These are phyloP conservation scores for Mythimna loreyi DNA, from an alignment of 2,888 invertebrate genomes.

Conservation along the genomic window DNA sequence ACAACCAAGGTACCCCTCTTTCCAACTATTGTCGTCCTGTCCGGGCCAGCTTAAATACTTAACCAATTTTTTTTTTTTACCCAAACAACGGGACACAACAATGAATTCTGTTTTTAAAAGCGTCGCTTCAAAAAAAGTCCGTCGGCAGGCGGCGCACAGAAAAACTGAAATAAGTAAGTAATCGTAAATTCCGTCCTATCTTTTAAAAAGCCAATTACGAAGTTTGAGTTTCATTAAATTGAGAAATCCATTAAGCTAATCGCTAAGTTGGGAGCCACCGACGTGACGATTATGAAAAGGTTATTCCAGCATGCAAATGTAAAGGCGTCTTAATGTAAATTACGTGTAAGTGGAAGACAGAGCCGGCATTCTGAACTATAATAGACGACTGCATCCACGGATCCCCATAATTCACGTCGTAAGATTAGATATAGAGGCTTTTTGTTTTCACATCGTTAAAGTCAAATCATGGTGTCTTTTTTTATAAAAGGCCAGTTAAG, in stretches of 20 bases:
- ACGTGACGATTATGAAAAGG: slow-evolving; percentile 87
- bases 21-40: slow-evolving; percentile 79
- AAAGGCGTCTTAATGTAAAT: slow-evolving; percentile 86
- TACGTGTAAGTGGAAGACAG: slow-evolving; percentile 84
- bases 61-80: slow-evolving; percentile 69
- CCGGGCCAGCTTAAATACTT: slow-evolving; percentile 80
- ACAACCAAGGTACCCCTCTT: slow-evolving; percentile 79
- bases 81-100: slow-evolving; percentile 70
- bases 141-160: slow-evolving; percentile 32
- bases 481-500: slow-evolving; percentile 70
- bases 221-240: slow-evolving; percentile 86
- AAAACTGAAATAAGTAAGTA: slow-evolving; percentile 69
- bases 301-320: slow-evolving; percentile 87
- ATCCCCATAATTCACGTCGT: slow-evolving; percentile 81
- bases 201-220: slow-evolving; percentile 85
- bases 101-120: slow-evolving; percentile 66
- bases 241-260: slow-evolving; percentile 89
- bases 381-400: slow-evolving; percentile 78
- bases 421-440: slow-evolving; percentile 82
- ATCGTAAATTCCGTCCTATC: slow-evolving; percentile 82
- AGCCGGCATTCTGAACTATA: slow-evolving; percentile 78
- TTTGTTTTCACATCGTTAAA: slow-evolving; percentile 78
- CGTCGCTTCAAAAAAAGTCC: slow-evolving; percentile 60
- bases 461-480: slow-evolving; percentile 64
- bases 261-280: slow-evolving; percentile 84